Conservation (phyloP, 2,113 vertebrate species). For the cattle (Bos taurus) region DNA sequence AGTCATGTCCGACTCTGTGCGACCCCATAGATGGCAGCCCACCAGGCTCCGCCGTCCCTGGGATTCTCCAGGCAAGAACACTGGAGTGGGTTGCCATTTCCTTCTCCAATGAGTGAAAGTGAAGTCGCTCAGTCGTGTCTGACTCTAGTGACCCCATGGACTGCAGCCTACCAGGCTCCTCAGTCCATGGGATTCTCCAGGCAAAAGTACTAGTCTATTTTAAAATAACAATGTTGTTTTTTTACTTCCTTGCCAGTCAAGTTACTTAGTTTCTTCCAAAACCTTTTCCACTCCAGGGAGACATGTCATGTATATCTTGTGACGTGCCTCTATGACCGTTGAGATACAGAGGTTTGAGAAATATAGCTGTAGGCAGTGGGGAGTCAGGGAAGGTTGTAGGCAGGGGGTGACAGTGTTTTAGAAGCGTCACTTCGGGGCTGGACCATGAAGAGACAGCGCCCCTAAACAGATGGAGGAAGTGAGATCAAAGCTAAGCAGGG, state of each 20-base stretch:
- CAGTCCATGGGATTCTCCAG: too few species aligned
- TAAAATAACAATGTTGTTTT: background rate
- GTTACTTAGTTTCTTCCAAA: background rate
- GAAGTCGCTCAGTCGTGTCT: too few species aligned
- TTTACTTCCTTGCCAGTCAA: background rate
- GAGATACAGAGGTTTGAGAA: background rate
- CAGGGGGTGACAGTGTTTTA: background rate
- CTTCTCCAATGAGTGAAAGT: too few species aligned
- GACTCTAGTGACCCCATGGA: too few species aligned
- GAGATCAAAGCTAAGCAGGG: background rate
- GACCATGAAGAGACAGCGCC: background rate
- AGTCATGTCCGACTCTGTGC: too few species aligned
- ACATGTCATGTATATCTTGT: background rate
- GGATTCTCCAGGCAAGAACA: too few species aligned
- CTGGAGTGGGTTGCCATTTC: too few species aligned
- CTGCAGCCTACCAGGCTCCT: too few species aligned
- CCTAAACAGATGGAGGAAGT: background rate
- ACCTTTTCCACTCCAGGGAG: background rate
- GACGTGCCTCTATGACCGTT: background rate
- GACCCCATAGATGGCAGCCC: too few species aligned
- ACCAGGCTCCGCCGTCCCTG: too few species aligned
- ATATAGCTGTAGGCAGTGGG: background rate
- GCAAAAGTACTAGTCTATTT: background rate
- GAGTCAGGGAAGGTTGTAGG: background rate
- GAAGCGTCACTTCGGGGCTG: background rate